Base-by-base conservation (phyloP, 1,140 invertebrate genomes). In the Scylla paramamosain region DNA sequence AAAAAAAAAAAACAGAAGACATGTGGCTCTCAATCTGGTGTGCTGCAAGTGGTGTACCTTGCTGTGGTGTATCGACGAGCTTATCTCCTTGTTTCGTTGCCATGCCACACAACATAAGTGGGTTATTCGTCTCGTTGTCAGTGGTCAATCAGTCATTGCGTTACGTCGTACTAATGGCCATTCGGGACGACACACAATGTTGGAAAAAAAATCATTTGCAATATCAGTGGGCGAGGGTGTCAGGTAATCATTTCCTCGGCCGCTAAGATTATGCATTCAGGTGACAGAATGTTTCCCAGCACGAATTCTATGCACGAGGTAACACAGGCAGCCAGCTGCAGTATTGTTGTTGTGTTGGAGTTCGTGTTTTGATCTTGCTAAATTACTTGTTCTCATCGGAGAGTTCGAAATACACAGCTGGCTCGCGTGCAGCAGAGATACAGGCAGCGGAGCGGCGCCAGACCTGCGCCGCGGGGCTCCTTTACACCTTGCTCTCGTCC, bases 311-410 rank as follows among this genome's bases (percentile, higher is more conserved):
- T 77, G 67, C 67, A 77, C 67, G 67, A 77, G 67, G 67, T 20
- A n/a, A n/a, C 67, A 77, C 20, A n/a, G n/a, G n/a, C 20, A 20
- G 20, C 20, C 67, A 77, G 67, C 67, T 77, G 67, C 67, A 77
- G 67, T n/a, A n/a, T n/a, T 77, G 67, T 77, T 77, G 67, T 77
- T 77, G 67, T n/a, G 67, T 77, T 77, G 67, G 67, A 77, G 67
- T n/a, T 77, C 67, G 67, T 77, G 67, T 77, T 77, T n/a, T 77
- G 25, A 77, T 77, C 67, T 77, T 77, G 67, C 25, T n/a, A 77
- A 77, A 77, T 77, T 77, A 77, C 67, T 77, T 77, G 67, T 77
- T 77, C 67, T 77, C 67, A n/a, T 77, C 25, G n/a, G 20, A n/a
- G 67, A 77, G 67, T 77, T 77, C 20, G 67, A 16, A 77, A 77